phyloP scores from a whole-genome alignment of 2,888 invertebrate genomes.

The Chydorus sphaericus region DNA sequence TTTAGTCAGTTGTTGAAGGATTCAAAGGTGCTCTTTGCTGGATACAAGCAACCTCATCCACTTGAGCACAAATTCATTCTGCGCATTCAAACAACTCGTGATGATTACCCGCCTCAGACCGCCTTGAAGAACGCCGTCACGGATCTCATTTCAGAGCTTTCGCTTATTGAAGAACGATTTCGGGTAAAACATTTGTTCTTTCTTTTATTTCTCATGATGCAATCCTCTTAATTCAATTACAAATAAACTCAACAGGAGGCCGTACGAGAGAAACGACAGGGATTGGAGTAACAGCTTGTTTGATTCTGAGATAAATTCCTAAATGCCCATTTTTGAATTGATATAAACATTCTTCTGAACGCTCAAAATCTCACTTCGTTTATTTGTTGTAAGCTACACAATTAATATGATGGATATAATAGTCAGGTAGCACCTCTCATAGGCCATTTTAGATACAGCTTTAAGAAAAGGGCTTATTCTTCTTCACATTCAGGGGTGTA shows the following conservation, averaged over 20 bases:
- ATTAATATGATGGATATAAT: not conserved
- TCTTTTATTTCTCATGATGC: not conserved
- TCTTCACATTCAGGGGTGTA: constrained; percentile 75
- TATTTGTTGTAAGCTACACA: not conserved
- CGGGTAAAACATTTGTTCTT: constrained; percentile 40
- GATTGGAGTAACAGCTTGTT: constrained; percentile 22
- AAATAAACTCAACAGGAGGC: constrained; percentile 27
- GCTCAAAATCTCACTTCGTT: not conserved
- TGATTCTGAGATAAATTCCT: not conserved
- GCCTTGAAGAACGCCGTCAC: constrained; percentile 96
- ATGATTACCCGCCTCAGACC: constrained; percentile 92
- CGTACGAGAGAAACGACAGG: constrained; percentile 32
- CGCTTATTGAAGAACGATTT: constrained; percentile 91
- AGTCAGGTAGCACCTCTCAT: not conserved
- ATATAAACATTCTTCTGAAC: too few relatives aligned
- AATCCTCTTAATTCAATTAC: not conserved
- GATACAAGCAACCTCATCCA: constrained; percentile 97
- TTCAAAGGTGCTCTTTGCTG: constrained; percentile 94
- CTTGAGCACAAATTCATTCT: constrained; percentile 94
- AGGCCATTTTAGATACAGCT: not conserved
- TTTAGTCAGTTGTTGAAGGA: constrained; percentile 89
- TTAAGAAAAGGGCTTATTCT: constrained; percentile 63
- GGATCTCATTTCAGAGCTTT: constrained; percentile 89
- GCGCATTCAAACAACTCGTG: constrained; percentile 78
- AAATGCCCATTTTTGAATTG: not conserved